Percentiles rank a stretch among this genome's conserved stretches.
phyloP scores from a whole-genome alignment of 2,797 vertebrate genomes.

The Scleropages formosus region DNA sequence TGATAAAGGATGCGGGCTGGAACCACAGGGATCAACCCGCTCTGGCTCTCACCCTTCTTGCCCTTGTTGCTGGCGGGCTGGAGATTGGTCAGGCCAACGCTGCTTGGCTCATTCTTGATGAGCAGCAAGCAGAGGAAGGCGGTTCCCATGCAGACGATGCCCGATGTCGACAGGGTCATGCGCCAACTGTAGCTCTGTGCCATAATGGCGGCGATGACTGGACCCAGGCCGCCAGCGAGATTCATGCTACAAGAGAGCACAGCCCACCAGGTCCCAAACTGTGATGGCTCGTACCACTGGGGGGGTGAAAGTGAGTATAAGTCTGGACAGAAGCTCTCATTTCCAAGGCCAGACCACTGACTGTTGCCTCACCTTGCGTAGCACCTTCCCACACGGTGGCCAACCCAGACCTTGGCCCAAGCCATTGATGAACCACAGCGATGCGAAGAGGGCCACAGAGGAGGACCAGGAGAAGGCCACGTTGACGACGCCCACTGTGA shows the following conservation, averaged over 20 bases:
- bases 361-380: slow-evolving; percentile 78
- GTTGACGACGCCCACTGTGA: slow-evolving; percentile 90
- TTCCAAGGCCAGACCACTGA: too few relatives aligned
- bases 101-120: slow-evolving; percentile 87
- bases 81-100: slow-evolving; percentile 86
- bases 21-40: too few relatives aligned
- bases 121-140: slow-evolving; percentile 80
- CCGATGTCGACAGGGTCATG: slow-evolving; percentile 80
- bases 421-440: slow-evolving; percentile 94
- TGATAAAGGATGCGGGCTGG: too few relatives aligned
- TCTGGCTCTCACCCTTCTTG: slow-evolving; percentile 81
- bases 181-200: slow-evolving; percentile 90
- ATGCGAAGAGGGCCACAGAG: slow-evolving; percentile 75
- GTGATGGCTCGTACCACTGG: slow-evolving; percentile 96
- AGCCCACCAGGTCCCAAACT: slow-evolving; percentile 98
- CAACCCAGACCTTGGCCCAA: slow-evolving; percentile 94
- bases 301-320: slow-evolving; percentile 25
- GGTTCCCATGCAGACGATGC: slow-evolving; percentile 74
- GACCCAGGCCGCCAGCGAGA: slow-evolving; percentile 90
- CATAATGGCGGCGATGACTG: slow-evolving; percentile 81
- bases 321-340: too few relatives aligned
- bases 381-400: slow-evolving; percentile 92
- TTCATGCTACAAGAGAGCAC: slow-evolving; percentile 96
- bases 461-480: slow-evolving; percentile 87
- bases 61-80: slow-evolving; percentile 74